Evolutionary conservation across 2,888 invertebrate genomes (phyloP), one percentile per base, ranked within the genome.

Genomic region (Tetanocera ferruginea): DNA sequence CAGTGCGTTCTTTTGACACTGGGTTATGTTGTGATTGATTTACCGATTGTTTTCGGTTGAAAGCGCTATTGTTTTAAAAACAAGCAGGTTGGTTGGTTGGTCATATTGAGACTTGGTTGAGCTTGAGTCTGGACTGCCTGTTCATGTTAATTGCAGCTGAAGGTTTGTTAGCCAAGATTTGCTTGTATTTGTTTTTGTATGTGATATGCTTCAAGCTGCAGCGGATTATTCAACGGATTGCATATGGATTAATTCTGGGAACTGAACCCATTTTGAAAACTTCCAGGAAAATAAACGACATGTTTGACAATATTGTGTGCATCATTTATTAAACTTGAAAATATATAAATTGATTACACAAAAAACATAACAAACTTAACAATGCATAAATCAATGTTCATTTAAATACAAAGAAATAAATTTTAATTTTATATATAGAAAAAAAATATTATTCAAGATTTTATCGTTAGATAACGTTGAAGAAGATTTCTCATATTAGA

Each of bases 11-110:
- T 43, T 6, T 25, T 72, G 72, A 37, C 57, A 57, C 37, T 34
- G 72, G 52, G 28, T 31, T 62, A 37, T 23, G 49, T 57, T 72
- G 73, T 73, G 73, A 73, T 73, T 75, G 75, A 66, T 75, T 75
- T 66, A 75, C 51, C 75, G 64, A 75, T 75, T 75, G 75, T 52
- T 64, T 75, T 75, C 75, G 52, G 52, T 60, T 51, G 75, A 51
- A 28, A 60, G 57, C 43, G 34, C 72, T 60, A 72, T 72, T 72
- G 72, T 72, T 66, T 66, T 23, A 75, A 73, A 72, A 74, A 9
- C 11, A 66, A 66, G 75, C 75, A 75, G 75, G 75, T 75, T 67
- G 52, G 31, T 55, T 74, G 73, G 51, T 60, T 25, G 34, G 19
- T 3, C 34, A 19, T 5, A 6, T 55, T 19, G 23, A 67, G 34